These are phyloP conservation scores for Stenopsyche tienmushanensis DNA, from an alignment of 1,140 invertebrate genomes.

Conservation along the genomic window DNA sequence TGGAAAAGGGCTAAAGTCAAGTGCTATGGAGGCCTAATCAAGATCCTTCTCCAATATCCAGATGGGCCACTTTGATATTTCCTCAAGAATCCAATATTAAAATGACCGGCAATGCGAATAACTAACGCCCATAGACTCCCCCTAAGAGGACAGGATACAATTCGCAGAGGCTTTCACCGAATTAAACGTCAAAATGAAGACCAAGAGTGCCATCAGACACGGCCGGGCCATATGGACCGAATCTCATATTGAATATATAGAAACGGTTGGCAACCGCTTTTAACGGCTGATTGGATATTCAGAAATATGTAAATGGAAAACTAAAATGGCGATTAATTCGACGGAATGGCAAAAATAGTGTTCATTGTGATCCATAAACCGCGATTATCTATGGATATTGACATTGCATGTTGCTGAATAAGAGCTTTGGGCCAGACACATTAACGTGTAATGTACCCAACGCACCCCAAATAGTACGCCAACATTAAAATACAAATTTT, in stretches of 20 bases:
- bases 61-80: not conserved
- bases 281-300: too few relatives aligned
- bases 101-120: too few relatives aligned
- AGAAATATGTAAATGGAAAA: too few relatives aligned
- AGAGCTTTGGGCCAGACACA: constrained; percentile 35
- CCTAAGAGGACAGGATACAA: too few relatives aligned
- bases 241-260: too few relatives aligned
- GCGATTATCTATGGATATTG: constrained; percentile 4
- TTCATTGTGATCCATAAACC: not conserved
- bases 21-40: constrained; percentile 21
- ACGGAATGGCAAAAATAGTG: not conserved
- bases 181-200: too few relatives aligned
- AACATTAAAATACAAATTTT: not conserved
- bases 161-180: too few relatives aligned
- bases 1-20: not conserved
- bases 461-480: not conserved
- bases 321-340: not conserved
- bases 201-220: too few relatives aligned
- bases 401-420: constrained; percentile 29
- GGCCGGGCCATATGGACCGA: too few relatives aligned
- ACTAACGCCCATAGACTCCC: too few relatives aligned
- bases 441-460: constrained; percentile 29
- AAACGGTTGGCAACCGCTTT: not conserved
- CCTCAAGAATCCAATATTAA: not conserved
- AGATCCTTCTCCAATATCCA: constrained; percentile 1